Base-by-base conservation (phyloP, 2,113 vertebrate species). In the Microcebus tavaratra region DNA sequence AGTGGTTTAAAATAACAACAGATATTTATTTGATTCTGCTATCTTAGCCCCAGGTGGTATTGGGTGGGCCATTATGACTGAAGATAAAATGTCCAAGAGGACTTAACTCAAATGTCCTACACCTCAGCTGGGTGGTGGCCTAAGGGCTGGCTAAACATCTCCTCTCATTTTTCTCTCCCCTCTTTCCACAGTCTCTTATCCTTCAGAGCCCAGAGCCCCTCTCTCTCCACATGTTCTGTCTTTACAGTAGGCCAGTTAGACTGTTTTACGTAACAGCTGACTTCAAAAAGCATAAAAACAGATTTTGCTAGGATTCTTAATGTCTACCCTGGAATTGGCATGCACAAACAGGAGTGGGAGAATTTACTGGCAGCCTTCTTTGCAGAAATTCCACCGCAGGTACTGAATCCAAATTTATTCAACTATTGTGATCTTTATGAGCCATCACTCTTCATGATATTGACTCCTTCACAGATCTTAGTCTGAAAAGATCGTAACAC, bases 381-480 rank as follows among this genome's bases (percentile, higher is more conserved):
- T 80, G 27, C 3, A 45, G 82, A 59, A 82, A 70, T 70, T 87
- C 34, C 42, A 80, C 61, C 45, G 9, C 25, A 75, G 27, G 13
- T 81, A 29, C 18, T 78, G 8, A 93, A 23, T 86, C 27, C 53
- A 27, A 81, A 12, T 67, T 57, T 82, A 27, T 73, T 89, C 42
- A 89, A 0, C 25, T 55, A 0, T 9, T 84, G 34, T 88, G 4
- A 72, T 82, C 42, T 79, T 94, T 57, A 36, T 85, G 31, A 97
- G 57, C 6, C 31, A 12, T 83, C 45, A 55, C n/a, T 80, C 14
- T 82, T 79, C 15, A 11, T 95, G 55, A 42, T 89, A 27, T 25
- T 78, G 31, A 59, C 9, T 57, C 20, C 21, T 95, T 94, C 31
- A 50, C 90, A 79, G 34, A 91, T 29, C 89, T 90, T 94, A 79